These are phyloP conservation scores for Aphis craccivora DNA, from an alignment of 1,140 invertebrate species.

Conservation along the genomic window DNA sequence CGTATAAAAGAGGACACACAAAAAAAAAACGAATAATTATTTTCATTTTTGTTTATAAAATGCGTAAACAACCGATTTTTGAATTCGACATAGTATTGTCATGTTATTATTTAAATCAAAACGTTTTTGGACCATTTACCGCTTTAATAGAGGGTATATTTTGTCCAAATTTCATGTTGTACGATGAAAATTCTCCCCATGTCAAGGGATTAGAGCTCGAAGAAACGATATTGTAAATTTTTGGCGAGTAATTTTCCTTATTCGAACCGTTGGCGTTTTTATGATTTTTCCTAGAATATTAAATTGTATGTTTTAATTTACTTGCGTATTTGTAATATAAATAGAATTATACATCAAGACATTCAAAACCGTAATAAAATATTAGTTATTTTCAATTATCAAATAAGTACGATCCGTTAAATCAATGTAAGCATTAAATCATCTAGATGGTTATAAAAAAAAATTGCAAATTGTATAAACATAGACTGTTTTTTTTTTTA, in stretches of 20 bases:
- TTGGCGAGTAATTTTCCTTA: slow-evolving; percentile 31
- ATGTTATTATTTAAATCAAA: background rate
- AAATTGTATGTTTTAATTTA: background rate
- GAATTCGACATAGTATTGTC: background rate
- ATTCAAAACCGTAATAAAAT: background rate
- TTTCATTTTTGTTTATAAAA: background rate
- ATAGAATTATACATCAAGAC: background rate
- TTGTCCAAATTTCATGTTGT: background rate
- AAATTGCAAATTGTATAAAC: background rate
- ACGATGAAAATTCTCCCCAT: slow-evolving; percentile 70
- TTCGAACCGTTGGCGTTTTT: background rate
- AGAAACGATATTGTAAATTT: slow-evolving; percentile 78
- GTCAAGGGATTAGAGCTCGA: slow-evolving; percentile 73
- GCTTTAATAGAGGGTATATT: background rate
- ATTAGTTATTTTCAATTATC: background rate
- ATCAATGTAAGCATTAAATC: background rate
- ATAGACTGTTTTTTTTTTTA: too few relatives aligned
- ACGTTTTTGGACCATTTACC: background rate
- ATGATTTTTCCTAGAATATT: slow-evolving; percentile 61
- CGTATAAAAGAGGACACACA: background rate
- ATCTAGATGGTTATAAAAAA: background rate
- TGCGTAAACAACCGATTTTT: background rate
- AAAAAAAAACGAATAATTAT: background rate
- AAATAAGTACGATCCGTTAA: background rate
- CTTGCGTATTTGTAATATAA: background rate